Evolutionary conservation across 2,888 invertebrate genomes (phyloP), one percentile per base, ranked within the genome.

Genomic region (Diachrysia chrysitis): DNA sequence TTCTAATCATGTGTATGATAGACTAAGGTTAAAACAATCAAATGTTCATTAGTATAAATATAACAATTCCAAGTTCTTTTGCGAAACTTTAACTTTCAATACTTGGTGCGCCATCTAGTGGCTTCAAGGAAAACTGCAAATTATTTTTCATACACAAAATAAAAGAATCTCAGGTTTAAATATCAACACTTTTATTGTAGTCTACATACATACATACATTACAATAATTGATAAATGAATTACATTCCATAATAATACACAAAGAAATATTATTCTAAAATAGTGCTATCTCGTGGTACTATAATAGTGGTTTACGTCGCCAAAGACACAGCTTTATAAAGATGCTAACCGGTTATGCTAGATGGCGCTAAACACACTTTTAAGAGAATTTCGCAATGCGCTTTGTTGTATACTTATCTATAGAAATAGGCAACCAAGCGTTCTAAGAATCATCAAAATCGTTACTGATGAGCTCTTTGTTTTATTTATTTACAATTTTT

Each of bases 291-390:
- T 71, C 60, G 37, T n/a, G 7, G 9, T 0, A 0, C 2, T 5
- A 12, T 29, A 7, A 0, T 16, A 48, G 17, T 62, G 51, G 56
- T 53, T 14, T 4, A 51, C 3, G 14, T 21, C 46, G 17, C 6
- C 0, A 4, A 19, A 51, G 48, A 19, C 48, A 21, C 0, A 16
- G 0, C 42, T 19, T 12, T 0, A 3, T 29, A 12, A 21, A 14
- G 59, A 37, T 61, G 59, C 55, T 2, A 14, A 4, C 0, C 0
- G 14, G 1, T 46, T 14, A 3, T 14, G 9, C 55, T 29, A 76
- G 76, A 77, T 77, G 61, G 71, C 65, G 60, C 19, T 37, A 9
- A 55, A 51, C 7, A 19, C 32, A 16, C 23, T 48, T 19, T 51
- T 51, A 12, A 21, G 0, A 4, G 17, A 51, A 51, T 51, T 51